Conservation (phyloP, 2,113 vertebrate genomes). For the Megalops atlanticus region DNA sequence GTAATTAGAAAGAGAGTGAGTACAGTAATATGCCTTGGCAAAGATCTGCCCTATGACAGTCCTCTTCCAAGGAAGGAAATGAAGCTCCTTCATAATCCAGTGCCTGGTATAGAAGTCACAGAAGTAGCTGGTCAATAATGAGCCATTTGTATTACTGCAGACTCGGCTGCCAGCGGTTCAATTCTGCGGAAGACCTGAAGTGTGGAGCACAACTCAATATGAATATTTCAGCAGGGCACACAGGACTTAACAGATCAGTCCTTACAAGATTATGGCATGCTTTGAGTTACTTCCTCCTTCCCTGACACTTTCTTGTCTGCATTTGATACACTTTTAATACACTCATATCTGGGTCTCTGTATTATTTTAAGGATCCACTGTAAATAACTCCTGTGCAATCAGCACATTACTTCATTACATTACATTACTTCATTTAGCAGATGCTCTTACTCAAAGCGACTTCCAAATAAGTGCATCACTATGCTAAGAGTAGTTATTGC, state of each 20-base stretch:
- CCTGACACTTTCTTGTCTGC: neutral
- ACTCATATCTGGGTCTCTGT: neutral
- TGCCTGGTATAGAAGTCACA: neutral
- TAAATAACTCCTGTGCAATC: neutral
- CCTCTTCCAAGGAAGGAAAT: neutral
- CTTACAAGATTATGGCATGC: constrained; percentile 14
- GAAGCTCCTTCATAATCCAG: neutral
- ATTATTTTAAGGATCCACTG: constrained; percentile 9
- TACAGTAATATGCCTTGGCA: constrained; percentile 23
- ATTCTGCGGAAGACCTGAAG: constrained; percentile 1
- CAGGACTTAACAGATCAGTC: neutral
- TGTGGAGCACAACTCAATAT: neutral
- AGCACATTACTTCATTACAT: too few species aligned
- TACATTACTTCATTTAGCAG: neutral
- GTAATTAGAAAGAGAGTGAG: constrained; percentile 43
- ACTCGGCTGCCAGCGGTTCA: neutral
- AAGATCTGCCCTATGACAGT: neutral
- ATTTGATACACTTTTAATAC: constrained; percentile 18
- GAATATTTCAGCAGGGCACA: constrained; percentile 19
- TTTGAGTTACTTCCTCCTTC: neutral
- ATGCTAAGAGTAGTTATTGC: too few species aligned
- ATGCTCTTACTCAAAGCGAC: neutral
- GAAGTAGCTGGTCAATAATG: constrained; percentile 29
- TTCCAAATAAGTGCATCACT: too few species aligned
- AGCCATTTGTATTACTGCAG: constrained; percentile 21